Evolutionary conservation across 1,140 invertebrate species (phyloP).

Genomic region (Rhyacophila brunnea): DNA sequence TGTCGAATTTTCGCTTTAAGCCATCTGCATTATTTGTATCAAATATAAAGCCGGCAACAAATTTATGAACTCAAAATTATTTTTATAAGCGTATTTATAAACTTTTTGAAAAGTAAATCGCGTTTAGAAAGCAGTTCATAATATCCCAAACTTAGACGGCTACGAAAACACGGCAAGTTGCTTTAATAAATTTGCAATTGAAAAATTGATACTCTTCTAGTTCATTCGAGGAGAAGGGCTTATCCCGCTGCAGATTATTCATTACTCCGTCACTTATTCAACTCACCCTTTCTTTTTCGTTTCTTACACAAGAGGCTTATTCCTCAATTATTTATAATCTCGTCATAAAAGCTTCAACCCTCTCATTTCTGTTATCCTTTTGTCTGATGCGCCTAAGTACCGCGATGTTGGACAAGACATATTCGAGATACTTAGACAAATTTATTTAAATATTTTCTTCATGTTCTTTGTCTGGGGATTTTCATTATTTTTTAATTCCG

Average conservation of each 20-base stretch:
- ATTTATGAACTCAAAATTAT: no score
- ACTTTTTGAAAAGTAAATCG: no score
- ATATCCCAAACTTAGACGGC: no score
- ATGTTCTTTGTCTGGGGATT: neutral
- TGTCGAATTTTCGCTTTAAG: no score
- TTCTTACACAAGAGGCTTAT: conserved; percentile 8
- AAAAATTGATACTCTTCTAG: no score
- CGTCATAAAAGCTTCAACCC: conserved; percentile 15
- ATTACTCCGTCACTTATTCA: conserved; percentile 11
- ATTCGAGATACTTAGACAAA: neutral
- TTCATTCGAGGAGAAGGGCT: no score
- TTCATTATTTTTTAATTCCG: neutral
- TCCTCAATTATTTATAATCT: conserved; percentile 28
- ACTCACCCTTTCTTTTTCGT: neutral
- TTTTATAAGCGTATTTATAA: no score
- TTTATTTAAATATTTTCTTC: neutral
- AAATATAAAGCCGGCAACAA: no score
- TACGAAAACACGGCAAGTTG: no score
- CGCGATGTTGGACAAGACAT: neutral
- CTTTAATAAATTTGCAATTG: no score
- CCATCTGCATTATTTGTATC: no score
- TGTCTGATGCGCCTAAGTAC: neutral
- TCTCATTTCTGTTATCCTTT: conserved; percentile 9
- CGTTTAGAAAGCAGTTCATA: no score
- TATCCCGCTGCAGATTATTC: conserved; percentile 4